Conservation (phyloP, 2,113 vertebrate species). For the Hippolais icterina region DNA sequence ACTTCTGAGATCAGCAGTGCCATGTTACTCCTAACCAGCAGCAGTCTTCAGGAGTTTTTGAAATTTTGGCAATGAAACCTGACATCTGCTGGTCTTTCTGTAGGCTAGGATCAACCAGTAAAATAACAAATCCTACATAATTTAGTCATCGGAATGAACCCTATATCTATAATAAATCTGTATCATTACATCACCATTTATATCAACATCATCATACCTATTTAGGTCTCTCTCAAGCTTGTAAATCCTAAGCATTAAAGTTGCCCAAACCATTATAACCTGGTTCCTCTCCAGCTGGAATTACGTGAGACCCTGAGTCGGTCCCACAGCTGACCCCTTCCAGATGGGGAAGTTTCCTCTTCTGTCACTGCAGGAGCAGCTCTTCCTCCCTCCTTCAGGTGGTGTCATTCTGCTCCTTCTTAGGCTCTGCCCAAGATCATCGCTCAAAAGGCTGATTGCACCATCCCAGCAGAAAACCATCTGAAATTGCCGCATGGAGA, state of each 20-base stretch:
- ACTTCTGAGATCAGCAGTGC: not conserved
- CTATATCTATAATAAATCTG: not conserved
- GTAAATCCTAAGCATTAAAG: not conserved
- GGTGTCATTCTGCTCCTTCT: not conserved
- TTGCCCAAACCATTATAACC: not conserved
- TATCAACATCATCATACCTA: not conserved
- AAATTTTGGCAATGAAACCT: not conserved
- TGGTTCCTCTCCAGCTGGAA: not conserved
- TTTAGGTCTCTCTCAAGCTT: not conserved
- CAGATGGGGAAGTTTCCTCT: not conserved
- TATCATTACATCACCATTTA: not conserved
- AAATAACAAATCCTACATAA: fast-evolving
- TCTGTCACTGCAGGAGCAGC: not conserved
- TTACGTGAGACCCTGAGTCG: fast-evolving
- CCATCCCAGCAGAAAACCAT: conserved; percentile 12
- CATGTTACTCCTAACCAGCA: not conserved
- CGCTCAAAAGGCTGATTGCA: not conserved
- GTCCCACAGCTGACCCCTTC: not conserved
- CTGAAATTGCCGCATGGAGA: conserved; percentile 13
- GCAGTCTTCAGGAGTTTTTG: not conserved
- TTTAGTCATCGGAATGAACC: not conserved
- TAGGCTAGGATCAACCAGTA: fast-evolving
- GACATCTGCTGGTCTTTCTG: not conserved
- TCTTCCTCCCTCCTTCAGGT: not conserved
- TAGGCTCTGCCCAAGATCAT: not conserved